Percentiles rank a stretch among this genome's conserved stretches.
These are phyloP conservation scores for Zeuzera pyrina DNA, from an alignment of 2,888 invertebrate species.

Conservation along the genomic window DNA sequence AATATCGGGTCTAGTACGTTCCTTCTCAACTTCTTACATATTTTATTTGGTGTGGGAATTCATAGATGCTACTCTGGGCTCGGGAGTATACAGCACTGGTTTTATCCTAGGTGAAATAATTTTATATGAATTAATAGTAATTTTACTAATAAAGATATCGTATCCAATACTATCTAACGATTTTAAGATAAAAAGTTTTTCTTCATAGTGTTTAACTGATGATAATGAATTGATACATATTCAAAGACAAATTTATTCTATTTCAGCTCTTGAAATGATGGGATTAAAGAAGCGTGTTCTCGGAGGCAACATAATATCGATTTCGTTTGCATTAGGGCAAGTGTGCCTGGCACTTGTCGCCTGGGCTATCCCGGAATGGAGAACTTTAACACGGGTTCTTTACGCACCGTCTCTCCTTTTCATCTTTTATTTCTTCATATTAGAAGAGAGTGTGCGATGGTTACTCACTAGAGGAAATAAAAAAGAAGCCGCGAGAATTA, in stretches of 20 bases:
- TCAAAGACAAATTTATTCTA: no score
- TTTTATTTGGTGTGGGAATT: slow-evolving; percentile 70
- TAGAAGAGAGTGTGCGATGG: slow-evolving; percentile 81
- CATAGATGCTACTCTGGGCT: slow-evolving; percentile 64
- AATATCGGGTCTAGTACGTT: slow-evolving; percentile 66
- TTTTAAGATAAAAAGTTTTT: no score
- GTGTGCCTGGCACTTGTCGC: slow-evolving; percentile 75
- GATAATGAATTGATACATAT: not conserved
- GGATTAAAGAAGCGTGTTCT: slow-evolving; percentile 77
- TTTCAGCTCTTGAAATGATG: slow-evolving; percentile 78
- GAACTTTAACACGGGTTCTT: slow-evolving; percentile 70
- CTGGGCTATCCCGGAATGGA: slow-evolving; percentile 78
- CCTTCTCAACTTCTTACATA: slow-evolving; percentile 63
- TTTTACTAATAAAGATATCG: no score
- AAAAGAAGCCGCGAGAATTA: slow-evolving; percentile 61
- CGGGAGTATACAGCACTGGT: slow-evolving; percentile 72
- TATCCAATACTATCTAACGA: not conserved
- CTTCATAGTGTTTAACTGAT: no score
- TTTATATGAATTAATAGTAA: not conserved
- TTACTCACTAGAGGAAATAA: slow-evolving; percentile 75
- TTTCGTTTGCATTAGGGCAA: slow-evolving; percentile 78
- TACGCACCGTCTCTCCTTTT: slow-evolving; percentile 77
- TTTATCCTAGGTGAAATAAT: slow-evolving; percentile 76
- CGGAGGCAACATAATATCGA: slow-evolving; percentile 76
- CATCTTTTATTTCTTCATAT: slow-evolving; percentile 73